Evolutionary conservation across 2,888 invertebrate species (phyloP), one percentile per base, ranked within the genome.

Genomic region (Griposia aprilina): DNA sequence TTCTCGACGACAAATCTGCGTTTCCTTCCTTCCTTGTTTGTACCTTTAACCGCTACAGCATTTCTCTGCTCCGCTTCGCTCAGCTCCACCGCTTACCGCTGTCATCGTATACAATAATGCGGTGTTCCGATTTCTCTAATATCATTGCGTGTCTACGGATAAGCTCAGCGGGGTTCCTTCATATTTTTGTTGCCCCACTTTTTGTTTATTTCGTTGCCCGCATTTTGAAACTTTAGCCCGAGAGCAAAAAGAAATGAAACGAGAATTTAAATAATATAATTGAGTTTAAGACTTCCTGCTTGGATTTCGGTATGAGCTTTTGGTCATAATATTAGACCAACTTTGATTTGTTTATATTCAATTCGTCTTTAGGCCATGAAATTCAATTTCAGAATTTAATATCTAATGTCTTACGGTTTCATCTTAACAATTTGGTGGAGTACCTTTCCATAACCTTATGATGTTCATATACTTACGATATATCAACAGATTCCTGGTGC

Each of bases 101-200:
- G 80, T 84, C 88, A 83, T 83, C 86, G 73, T 83, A 63, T 63
- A 81, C 81, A 79, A 86, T 74, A 85, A 81, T 76, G 80, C 71
- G 81, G 71, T 86, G 88, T 88, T 87, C 89, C 87, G 84, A 89
- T 89, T 89, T 88, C 85, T 89, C 83, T 89, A 89, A 89, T 88
- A 89, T 87, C 88, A 88, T 85, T 87, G 85, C 86, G 82, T 83
- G 87, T 84, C 89, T 85, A 81, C 84, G 82, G 78, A 84, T 82
- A 74, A 81, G 77, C 88, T 67, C 89, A 84, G 87, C 88, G 89
- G 89, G 89, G 84, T 67, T 81, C 63, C 87, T 76, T 81, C 83
- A 83, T 88, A 86, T 88, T 89, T 88, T 87, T 85, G 87, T 84
- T 81, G 89, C 78, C 82, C 81, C 79, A 85, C 84, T 88, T 89